A percentile compares a stretch with the other conserved stretches of the same genome.
Conservation (phyloP, 2,113 vertebrate genomes). For the Oenanthe melanoleuca region DNA sequence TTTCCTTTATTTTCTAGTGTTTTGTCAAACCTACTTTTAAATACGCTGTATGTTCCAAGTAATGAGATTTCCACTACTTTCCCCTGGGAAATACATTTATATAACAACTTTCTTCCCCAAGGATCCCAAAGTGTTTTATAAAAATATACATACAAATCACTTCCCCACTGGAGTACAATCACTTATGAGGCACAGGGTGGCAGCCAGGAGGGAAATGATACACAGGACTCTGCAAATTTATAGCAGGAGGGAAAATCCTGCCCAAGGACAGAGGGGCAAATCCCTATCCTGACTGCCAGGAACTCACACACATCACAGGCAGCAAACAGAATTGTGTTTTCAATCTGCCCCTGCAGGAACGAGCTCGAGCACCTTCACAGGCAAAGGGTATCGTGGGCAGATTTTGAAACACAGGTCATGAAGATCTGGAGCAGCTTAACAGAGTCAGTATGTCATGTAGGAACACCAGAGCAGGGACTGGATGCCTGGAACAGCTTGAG, state of each 20-base stretch:
- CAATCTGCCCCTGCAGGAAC: background rate
- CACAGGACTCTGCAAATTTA: slow-evolving; percentile 31
- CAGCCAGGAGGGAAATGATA: slow-evolving; percentile 57
- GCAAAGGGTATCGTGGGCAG: background rate
- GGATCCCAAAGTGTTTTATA: slow-evolving; percentile 68
- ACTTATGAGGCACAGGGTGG: slow-evolving; percentile 58
- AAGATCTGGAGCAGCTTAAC: background rate
- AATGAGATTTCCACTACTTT: slow-evolving; percentile 67
- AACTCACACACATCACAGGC: background rate
- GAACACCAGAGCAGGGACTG: background rate
- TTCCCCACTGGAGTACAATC: slow-evolving; percentile 64
- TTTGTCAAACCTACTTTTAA: slow-evolving; percentile 70
- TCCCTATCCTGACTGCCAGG: background rate
- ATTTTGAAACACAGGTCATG: background rate
- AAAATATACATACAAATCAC: slow-evolving; percentile 70
- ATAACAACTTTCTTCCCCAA: slow-evolving; percentile 69
- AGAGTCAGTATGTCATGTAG: background rate
- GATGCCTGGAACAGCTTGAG: background rate
- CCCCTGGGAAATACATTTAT: slow-evolving; percentile 73
- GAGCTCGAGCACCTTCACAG: background rate
- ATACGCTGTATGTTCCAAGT: slow-evolving; percentile 61
- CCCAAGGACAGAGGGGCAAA: slow-evolving; percentile 64
- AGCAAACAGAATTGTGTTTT: background rate
- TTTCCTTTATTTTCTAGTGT: slow-evolving; percentile 63
- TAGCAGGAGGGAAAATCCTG: slow-evolving; percentile 39